Base-by-base conservation (phyloP, 1,140 invertebrate genomes). In the Drosophila murphyi region DNA sequence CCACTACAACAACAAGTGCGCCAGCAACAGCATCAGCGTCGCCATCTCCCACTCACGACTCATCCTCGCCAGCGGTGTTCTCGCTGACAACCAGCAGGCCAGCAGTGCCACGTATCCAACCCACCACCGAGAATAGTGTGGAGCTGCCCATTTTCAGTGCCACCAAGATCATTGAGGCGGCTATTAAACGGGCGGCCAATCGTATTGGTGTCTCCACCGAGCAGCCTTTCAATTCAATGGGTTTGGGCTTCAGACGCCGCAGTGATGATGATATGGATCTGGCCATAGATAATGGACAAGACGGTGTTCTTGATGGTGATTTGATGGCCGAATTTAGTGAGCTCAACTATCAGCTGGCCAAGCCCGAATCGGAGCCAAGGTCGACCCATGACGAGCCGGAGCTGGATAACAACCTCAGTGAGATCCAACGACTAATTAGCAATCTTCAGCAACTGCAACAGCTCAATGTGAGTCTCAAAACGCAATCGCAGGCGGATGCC, bases 391-490 rank as follows among this genome's bases (percentile, higher is more conserved):
- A 60, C n/a, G 31, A 47, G 7, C 12, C 6, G 5, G 62, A 61
- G n/a, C 2, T 71, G 4, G 64, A 68, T 2, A 55, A 81, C 20
- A 71, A 87, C 39, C 69, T 81, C 1, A 74, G 74, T 43, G 85
- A 93, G 51, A 57, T 93, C 45, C 89, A 90, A 73, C 88, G 92
- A 45, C 76, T 93, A 45, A 90, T 93, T 37, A 90, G 83, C 52
- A 92, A 92, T 68, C 65, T 92, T 4, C 85, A 92, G 47, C 71
- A 92, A 51, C 73, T 92, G 47, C 92, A 93, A 60, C 85, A 91
- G 55, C 70, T 93, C 4, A 94, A 94, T 59, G 83, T 93, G 0
- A 93, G 91, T 5, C 72, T 93, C 2, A 89, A 87, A n/a, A 12
- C 57, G 4, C 68, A 76, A 8, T 51, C 47, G 10, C 63, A 69